Evolutionary conservation across 2,113 vertebrate genomes (phyloP).

Genomic region (Neotragus moschatus): DNA sequence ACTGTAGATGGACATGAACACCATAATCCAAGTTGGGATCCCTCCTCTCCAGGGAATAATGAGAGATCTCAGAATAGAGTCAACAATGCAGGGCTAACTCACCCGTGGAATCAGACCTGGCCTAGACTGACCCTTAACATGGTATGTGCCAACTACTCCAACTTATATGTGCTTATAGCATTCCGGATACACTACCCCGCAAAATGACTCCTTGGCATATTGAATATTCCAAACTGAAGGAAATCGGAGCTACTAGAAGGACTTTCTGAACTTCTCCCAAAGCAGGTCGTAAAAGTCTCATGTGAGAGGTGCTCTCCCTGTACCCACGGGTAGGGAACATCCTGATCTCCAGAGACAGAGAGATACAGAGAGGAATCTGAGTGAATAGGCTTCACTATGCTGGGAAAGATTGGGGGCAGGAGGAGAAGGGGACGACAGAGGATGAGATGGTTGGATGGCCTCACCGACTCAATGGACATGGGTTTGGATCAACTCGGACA

Average conservation of each 20-base stretch:
- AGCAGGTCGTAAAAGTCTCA: background rate
- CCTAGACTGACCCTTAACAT: background rate
- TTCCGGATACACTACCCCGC: background rate
- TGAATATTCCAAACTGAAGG: background rate
- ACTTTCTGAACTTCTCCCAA: background rate
- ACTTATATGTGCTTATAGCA: background rate
- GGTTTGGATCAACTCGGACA: too few species aligned
- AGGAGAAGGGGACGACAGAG: too few species aligned
- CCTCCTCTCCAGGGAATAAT: background rate
- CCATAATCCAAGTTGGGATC: background rate
- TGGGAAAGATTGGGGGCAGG: too few species aligned
- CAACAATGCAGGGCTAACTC: background rate
- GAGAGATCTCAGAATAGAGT: too few species aligned
- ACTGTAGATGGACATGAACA: background rate
- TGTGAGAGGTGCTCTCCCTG: background rate
- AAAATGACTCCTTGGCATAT: background rate
- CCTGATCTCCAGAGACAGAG: background rate
- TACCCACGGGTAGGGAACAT: background rate
- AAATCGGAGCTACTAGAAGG: background rate
- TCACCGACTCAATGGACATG: too few species aligned
- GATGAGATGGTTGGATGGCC: too few species aligned
- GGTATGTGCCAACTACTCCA: background rate
- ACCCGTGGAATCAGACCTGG: background rate
- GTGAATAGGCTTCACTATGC: background rate
- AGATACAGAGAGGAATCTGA: background rate